Evolutionary conservation across 2,888 invertebrate species (phyloP).

Genomic region (Drosophila kuntzei): DNA sequence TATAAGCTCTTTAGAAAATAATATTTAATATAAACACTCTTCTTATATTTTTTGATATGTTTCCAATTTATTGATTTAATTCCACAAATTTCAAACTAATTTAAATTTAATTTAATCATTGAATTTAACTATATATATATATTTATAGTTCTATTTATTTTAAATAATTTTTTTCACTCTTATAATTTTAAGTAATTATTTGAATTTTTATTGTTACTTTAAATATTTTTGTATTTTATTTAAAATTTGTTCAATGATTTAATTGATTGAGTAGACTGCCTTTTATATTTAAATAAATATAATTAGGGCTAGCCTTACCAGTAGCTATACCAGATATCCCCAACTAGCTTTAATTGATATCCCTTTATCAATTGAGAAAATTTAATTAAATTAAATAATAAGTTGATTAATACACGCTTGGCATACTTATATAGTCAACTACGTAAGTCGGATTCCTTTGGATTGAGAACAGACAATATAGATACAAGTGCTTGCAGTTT

Average conservation of each 20-base stretch:
- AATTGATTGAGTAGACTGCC: neutral
- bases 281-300: neutral
- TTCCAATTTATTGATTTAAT: no score
- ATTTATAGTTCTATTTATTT: neutral
- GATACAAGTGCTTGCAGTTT: neutral
- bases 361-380: neutral
- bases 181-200: no score
- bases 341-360: neutral
- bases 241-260: neutral
- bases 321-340: no score
- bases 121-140: no score
- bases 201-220: no score
- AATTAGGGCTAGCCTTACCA: no score
- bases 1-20: no score
- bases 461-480: neutral
- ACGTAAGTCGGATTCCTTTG: neutral
- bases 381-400: neutral
- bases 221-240: no score
- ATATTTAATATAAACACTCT: neutral
- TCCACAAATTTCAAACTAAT: neutral
- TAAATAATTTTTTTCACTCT: neutral
- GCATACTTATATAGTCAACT: neutral
- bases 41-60: neutral
- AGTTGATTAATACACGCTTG: constrained; percentile 6
- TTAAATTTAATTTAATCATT: no score